Base-by-base conservation (phyloP, 2,888 invertebrate species). In the Carterocephalus palaemon region DNA sequence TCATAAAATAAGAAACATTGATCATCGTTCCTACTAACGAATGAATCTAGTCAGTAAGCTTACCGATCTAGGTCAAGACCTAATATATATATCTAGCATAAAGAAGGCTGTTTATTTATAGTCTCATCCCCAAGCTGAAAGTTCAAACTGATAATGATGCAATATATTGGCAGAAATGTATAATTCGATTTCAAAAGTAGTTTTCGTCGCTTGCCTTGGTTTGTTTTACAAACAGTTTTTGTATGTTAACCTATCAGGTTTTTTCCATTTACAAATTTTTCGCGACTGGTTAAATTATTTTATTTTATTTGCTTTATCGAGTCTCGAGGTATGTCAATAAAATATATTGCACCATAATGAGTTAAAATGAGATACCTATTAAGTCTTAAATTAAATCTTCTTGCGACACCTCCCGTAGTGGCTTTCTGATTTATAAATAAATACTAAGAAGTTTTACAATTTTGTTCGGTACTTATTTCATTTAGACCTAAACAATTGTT, bases 141-240 rank as follows among this genome's bases (percentile, higher is more conserved):
- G 40, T 53, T 50, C 52, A 24, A 23, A 19, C 32, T 49, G 49
- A 52, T 50, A 34, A 50, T 61, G 57, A 49, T 49, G 56, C 53
- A 57, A 59, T 39, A 29, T 36, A 45, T 47, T 49, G 46, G 28
- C 47, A 57, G 47, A 43, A 51, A 54, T 54, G 57, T n/a, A 57
- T 57, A 56, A 48, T 51, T 48, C 45, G 48, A 50, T 63, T 62
- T 54, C 42, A 61, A 66, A 64, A 62, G 62, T 60, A 41, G 63
- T 64, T 64, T 51, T 51, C 55, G 56, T 59, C 58, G 56, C 48
- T 54, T 39, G 52, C 56, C 57, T 59, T 58, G 53, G 32, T 52
- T 39, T 36, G 47, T 58, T 58, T 57, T 55, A n/a, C n/a, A 48
- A 53, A 58, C 46, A 40, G 29, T 47, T 50, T 47, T 40, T 41